These are phyloP conservation scores for Enhydra lutris DNA, from an alignment of 2,113 vertebrate genomes.

Conservation along the genomic window DNA sequence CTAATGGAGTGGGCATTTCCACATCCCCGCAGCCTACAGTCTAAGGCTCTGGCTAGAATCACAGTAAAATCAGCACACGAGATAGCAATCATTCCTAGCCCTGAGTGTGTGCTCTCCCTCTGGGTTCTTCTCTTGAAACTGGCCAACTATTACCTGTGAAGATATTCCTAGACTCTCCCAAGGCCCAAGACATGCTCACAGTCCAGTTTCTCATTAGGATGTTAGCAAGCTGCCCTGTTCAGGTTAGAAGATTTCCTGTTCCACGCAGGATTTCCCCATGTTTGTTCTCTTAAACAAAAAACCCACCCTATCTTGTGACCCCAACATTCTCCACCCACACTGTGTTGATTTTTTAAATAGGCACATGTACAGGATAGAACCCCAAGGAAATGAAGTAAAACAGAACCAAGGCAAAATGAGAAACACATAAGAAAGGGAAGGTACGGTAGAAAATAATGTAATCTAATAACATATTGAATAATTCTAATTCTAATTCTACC, in stretches of 20 bases:
- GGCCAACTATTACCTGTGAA: neutral
- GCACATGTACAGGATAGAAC: neutral
- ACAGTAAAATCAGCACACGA: neutral
- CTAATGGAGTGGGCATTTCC: neutral
- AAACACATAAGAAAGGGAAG: neutral
- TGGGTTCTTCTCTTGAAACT: neutral
- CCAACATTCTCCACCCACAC: neutral
- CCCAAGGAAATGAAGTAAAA: neutral
- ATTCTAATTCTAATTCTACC: neutral
- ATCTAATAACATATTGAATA: neutral
- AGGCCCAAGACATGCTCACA: neutral
- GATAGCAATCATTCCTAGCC: neutral
- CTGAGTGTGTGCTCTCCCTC: neutral
- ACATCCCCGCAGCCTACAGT: neutral
- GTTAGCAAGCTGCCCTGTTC: neutral
- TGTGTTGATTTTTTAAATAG: conserved; percentile 42
- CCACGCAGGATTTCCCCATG: conserved; percentile 7
- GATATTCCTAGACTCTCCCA: neutral
- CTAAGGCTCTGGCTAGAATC: neutral
- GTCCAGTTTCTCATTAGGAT: neutral
- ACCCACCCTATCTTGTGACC: neutral
- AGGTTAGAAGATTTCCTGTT: conserved; percentile 31
- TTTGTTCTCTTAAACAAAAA: conserved; percentile 34
- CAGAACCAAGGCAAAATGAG: neutral
- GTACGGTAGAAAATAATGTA: neutral